Percentiles rank a stretch among this genome's conserved stretches.
Conservation (phyloP, 64 coral and sea anemone genomes). For the Platygyra sinensis region DNA sequence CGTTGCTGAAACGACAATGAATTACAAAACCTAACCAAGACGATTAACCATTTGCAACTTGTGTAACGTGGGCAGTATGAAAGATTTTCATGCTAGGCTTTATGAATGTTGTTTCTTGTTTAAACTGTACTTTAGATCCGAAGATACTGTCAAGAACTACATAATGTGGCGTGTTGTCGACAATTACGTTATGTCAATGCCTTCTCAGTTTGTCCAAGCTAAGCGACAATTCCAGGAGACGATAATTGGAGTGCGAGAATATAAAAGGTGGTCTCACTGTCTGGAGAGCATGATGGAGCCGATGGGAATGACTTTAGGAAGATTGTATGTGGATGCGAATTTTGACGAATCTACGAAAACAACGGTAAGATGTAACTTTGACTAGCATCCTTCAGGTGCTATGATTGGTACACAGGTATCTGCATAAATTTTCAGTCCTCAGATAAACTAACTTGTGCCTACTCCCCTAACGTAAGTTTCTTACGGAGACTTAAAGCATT, state of each 20-base stretch:
- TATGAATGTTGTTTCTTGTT: neutral
- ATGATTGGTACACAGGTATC: no score
- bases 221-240: neutral
- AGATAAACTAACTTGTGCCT: no score
- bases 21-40: no score
- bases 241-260: neutral
- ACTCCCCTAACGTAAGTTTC: no score
- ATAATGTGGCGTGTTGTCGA: slow-evolving; percentile 60
- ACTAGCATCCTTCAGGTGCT: no score
- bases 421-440: no score
- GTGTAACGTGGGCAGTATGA: no score
- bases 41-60: no score
- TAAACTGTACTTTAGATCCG: neutral
- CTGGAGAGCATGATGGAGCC: neutral
- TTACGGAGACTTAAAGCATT: no score
- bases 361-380: slow-evolving; percentile 11
- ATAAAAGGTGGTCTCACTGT: slow-evolving; percentile 30
- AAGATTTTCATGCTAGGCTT: no score
- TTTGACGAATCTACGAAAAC: slow-evolving; percentile 38
- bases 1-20: no score
- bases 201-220: slow-evolving; percentile 6
- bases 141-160: slow-evolving; percentile 21
- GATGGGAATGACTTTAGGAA: slow-evolving; percentile 41
- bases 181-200: slow-evolving; percentile 13
- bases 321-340: slow-evolving; percentile 45